Conservation (phyloP, 2,888 invertebrate genomes). For the Xanthia icteritia region DNA sequence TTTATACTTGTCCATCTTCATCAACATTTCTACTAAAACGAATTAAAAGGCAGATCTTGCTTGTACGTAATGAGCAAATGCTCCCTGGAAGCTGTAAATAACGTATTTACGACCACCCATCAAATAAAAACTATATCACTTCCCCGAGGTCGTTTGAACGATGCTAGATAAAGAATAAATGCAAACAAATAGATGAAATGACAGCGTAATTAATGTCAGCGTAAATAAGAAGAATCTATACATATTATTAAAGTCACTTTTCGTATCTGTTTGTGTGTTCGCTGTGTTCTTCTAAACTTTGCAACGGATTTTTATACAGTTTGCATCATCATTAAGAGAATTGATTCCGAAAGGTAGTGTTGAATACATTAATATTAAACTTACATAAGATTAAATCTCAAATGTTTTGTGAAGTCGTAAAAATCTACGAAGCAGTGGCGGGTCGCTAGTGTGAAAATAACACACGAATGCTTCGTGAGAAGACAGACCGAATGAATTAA, state of each 20-base stretch:
- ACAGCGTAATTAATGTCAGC: conserved; percentile 18
- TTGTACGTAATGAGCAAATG: conserved; percentile 1
- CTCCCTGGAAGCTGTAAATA: conserved; percentile 26
- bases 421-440: not conserved
- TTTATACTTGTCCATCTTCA: conserved; percentile 6
- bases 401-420: not conserved
- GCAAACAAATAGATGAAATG: conserved; percentile 8
- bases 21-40: conserved; percentile 7
- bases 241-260: not conserved
- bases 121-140: conserved; percentile 16
- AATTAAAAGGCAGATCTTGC: conserved; percentile 9
- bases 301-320: not conserved
- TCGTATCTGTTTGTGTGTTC: not conserved
- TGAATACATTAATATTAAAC: too few species aligned
- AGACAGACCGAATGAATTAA: conserved; percentile 40
- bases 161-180: conserved; percentile 12
- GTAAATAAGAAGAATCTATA: conserved; percentile 4
- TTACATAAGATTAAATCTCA: not conserved
- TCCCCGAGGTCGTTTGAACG: conserved; percentile 8
- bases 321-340: not conserved
- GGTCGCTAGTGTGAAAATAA: conserved; percentile 1
- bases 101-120: conserved; percentile 1
- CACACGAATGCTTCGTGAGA: conserved; percentile 22
- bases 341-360: not conserved
- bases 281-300: not conserved